Conservation (phyloP, 2,888 invertebrate genomes). For the Cephus spinipes region DNA sequence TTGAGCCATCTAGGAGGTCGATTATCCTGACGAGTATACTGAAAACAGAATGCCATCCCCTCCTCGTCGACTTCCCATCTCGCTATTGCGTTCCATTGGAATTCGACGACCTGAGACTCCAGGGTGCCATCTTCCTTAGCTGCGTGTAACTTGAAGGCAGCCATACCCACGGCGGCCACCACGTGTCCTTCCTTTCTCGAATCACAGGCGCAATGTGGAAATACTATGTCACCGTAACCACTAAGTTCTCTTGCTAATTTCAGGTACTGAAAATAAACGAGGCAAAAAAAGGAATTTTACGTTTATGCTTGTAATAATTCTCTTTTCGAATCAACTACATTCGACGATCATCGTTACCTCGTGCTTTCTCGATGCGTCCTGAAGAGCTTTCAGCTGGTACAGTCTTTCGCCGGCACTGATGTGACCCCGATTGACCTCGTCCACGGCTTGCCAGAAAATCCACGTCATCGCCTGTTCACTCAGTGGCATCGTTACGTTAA, state of each 20-base stretch:
- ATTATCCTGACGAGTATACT: conserved; percentile 82
- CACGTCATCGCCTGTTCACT: conserved; percentile 83
- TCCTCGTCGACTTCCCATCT: conserved; percentile 94
- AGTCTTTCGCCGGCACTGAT: conserved; percentile 90
- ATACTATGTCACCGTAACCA: conserved; percentile 93
- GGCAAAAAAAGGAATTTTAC: neutral
- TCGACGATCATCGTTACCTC: conserved; percentile 69
- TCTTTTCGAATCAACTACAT: no score
- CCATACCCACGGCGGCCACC: conserved; percentile 77
- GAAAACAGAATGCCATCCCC: conserved; percentile 90
- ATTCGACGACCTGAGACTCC: conserved; percentile 83
- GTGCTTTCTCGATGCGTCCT: conserved; percentile 86
- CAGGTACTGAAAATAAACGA: conserved; percentile 73
- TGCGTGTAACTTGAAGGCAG: conserved; percentile 80
- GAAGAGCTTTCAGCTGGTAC: conserved; percentile 96
- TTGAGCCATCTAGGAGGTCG: conserved; percentile 87
- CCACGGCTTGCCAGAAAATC: conserved; percentile 94
- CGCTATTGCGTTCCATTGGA: conserved; percentile 85
- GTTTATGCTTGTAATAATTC: neutral
- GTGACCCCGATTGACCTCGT: conserved; percentile 94
- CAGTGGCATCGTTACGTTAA: conserved; percentile 78
- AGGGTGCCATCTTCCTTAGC: conserved; percentile 85
- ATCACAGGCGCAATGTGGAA: conserved; percentile 95
- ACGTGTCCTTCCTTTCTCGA: conserved; percentile 91
- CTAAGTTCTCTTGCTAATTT: conserved; percentile 85